Conservation (phyloP, 2,113 vertebrate genomes). For the Oryzias curvinotus region DNA sequence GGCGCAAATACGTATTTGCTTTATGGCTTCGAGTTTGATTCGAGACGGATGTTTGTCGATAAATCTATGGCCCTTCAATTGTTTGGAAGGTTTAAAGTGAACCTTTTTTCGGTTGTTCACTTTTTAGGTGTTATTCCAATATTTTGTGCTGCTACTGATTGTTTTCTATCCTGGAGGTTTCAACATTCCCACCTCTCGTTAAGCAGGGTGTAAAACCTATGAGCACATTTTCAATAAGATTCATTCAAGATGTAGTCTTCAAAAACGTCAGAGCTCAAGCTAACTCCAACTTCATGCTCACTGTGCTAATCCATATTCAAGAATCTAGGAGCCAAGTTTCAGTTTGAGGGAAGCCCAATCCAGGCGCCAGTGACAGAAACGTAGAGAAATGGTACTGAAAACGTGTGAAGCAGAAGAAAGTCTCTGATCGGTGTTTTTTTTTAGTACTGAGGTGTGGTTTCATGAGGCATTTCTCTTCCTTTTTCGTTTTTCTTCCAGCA, state of each 20-base stretch:
- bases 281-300: constrained; percentile 9
- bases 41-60: neutral
- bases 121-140: constrained; percentile 19
- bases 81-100: neutral
- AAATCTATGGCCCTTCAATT: constrained; percentile 4
- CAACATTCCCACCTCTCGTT: constrained; percentile 16
- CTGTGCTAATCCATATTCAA: constrained; percentile 5
- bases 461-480: constrained; percentile 48
- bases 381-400: constrained; percentile 35
- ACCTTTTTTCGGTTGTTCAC: constrained; percentile 14
- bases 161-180: constrained; percentile 29
- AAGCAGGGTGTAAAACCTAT: constrained; percentile 39
- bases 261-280: constrained; percentile 31
- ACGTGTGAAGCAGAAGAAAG: constrained; percentile 15
- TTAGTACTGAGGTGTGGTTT: constrained; percentile 1
- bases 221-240: constrained; percentile 47
- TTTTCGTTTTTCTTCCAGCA: constrained; percentile 6
- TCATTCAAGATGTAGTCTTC: constrained; percentile 41
- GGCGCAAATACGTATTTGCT: too few relatives aligned
- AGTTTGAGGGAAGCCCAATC: too few relatives aligned
- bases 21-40: too few relatives aligned
- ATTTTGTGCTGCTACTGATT: constrained; percentile 38
- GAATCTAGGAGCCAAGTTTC: neutral
- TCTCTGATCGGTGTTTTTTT: constrained; percentile 15
- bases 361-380: neutral